Evolutionary conservation across 2,888 invertebrate genomes (phyloP).

Genomic region (Sminthurides aquaticus): DNA sequence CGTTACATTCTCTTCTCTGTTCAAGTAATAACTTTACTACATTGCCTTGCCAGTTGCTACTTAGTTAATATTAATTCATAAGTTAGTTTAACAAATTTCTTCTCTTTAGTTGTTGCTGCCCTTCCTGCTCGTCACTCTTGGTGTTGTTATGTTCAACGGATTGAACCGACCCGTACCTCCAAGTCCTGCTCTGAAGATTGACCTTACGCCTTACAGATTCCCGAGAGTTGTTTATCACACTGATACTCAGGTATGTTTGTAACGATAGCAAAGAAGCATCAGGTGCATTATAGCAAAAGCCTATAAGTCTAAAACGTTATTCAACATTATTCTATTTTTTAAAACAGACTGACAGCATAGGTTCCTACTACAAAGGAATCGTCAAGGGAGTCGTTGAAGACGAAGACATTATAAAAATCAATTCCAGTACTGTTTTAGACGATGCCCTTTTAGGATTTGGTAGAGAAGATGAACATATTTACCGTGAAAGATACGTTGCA

Average conservation of each 20-base stretch:
- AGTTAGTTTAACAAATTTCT: too few species aligned
- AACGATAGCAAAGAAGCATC: too few species aligned
- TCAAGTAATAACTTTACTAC: conserved; percentile 26
- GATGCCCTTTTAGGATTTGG: conserved; percentile 20
- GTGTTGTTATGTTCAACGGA: conserved; percentile 34
- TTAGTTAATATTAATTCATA: too few species aligned
- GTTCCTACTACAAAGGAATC: not conserved
- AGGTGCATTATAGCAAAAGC: too few species aligned
- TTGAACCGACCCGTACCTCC: conserved; percentile 24
- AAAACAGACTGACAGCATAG: conserved; percentile 1
- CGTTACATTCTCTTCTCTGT: conserved; percentile 32
- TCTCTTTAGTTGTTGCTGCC: conserved; percentile 14
- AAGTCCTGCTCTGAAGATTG: conserved; percentile 32
- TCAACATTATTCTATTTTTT: not conserved
- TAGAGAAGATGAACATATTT: conserved; percentile 29
- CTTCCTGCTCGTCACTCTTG: conserved; percentile 30
- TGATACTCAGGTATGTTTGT: conserved; percentile 25
- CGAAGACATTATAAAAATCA: not conserved
- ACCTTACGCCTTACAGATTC: conserved; percentile 28
- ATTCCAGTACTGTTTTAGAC: conserved; percentile 18
- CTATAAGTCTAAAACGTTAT: too few species aligned
- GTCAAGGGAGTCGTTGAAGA: not conserved
- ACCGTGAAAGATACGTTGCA: conserved; percentile 36
- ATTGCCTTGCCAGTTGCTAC: too few species aligned
- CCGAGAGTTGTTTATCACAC: conserved; percentile 33